These are phyloP conservation scores for Lates japonicus DNA, from an alignment of 2,797 vertebrate species.

Conservation along the genomic window DNA sequence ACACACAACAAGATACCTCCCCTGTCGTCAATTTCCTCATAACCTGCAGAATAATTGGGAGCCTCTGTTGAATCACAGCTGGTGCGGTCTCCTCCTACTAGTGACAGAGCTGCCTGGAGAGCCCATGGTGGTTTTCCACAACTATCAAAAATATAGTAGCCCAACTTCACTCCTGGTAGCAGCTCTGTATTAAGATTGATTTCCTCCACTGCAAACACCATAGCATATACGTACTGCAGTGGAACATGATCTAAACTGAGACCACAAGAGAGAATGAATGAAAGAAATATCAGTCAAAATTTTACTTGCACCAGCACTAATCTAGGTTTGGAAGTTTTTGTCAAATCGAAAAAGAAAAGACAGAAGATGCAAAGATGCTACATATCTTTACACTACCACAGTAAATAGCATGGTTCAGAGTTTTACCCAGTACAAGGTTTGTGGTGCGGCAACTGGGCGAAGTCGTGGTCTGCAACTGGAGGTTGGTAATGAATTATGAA, in stretches of 20 bases:
- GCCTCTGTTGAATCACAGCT: conserved; percentile 55
- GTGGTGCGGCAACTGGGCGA: conserved; percentile 61
- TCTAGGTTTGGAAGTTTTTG: too few relatives aligned
- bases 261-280: conserved; percentile 39
- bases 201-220: conserved; percentile 85
- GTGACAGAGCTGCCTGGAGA: conserved; percentile 63
- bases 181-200: conserved; percentile 75
- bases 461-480: conserved; percentile 62
- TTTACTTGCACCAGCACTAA: background rate
- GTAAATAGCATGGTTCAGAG: background rate
- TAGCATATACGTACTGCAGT: conserved; percentile 80
- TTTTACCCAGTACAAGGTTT: conserved; percentile 80
- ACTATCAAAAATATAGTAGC: conserved; percentile 78
- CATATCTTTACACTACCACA: background rate
- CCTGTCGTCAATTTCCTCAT: background rate
- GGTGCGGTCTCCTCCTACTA: conserved; percentile 67
- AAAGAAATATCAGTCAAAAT: conserved; percentile 24
- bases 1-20: conserved; percentile 19
- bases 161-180: conserved; percentile 78
- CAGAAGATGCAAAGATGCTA: too few relatives aligned
- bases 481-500: conserved; percentile 77
- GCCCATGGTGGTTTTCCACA: conserved; percentile 70
- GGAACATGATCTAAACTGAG: conserved; percentile 82
- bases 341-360: too few relatives aligned
- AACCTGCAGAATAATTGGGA: background rate